Base-by-base conservation (phyloP, 1,140 invertebrate genomes). In the Drosophila sechellia region DNA sequence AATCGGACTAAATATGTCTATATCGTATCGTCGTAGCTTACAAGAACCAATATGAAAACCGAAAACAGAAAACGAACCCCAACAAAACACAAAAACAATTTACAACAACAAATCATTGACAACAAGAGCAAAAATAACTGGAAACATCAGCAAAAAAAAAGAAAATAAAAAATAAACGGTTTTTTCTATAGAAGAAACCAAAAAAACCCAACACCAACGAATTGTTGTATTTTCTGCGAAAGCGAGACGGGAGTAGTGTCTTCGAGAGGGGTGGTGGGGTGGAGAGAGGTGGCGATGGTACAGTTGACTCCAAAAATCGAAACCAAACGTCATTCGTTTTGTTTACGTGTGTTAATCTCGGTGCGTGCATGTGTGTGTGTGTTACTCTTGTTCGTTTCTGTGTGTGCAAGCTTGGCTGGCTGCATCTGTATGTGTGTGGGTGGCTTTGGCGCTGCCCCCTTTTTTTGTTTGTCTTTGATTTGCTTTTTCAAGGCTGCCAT, bases 151-250 rank as follows among this genome's bases (percentile, higher is more conserved):
- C 68, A 58, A 69, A 49, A n/a, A 54, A 68, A 48, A 79, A 77
- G 69, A 43, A 65, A 75, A 60, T 71, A 60, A 75, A 60, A 76
- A 60, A 81, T 87, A 86, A 86, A 86, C 83, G 79, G 83, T 87
- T 86, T 86, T 86, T 86, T 86, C 83, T 87, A 79, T 79, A 76
- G 83, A 87, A 86, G 54, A 79, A 79, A 50, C 83, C 78, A 75
- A 81, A 86, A 86, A 86, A 87, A 76, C 60, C 75, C 22, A 58
- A 53, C 58, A 74, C 43, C 35, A 70, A 57, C 25, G 56, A 56
- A 34, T 20, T 39, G 25, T 55, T 34, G 69, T 17, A 55, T 46
- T 46, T 69, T 48, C 20, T 35, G 43, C 22, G 40, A 13, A 11
- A 49, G 57, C 13, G 25, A 37, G 46, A 31, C 13, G 13, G 25